Percentiles rank a stretch among this genome's conserved stretches.
These are phyloP conservation scores for Lepidothrix coronata DNA, from an alignment of 2,113 vertebrate species.

Conservation along the genomic window DNA sequence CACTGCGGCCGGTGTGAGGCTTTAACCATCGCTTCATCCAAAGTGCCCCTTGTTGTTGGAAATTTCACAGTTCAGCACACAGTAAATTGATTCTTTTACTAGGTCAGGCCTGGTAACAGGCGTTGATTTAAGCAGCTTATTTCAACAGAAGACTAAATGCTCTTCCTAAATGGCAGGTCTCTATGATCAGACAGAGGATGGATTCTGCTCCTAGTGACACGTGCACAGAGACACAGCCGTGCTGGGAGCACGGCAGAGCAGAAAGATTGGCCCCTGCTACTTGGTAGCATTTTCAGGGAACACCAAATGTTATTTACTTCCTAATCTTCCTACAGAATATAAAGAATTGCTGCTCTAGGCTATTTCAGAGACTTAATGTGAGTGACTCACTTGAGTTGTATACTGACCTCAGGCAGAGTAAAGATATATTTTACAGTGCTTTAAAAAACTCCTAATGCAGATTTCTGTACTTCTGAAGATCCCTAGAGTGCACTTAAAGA, in stretches of 20 bases:
- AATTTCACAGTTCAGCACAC: background rate
- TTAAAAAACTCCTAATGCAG: constrained; percentile 29
- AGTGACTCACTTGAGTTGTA: constrained; percentile 22
- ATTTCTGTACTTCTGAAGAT: background rate
- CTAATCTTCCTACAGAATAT: constrained; percentile 16
- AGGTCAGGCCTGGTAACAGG: constrained; percentile 7
- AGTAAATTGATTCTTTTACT: constrained; percentile 22
- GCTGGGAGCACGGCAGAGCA: background rate
- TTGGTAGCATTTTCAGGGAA: background rate
- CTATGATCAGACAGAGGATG: background rate
- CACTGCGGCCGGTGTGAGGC: rapidly evolving
- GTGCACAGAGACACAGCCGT: background rate
- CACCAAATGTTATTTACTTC: constrained; percentile 29
- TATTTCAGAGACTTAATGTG: constrained; percentile 10
- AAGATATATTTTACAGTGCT: background rate
- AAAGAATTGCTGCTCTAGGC: constrained; percentile 24
- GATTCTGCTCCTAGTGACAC: background rate
- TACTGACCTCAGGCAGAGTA: background rate
- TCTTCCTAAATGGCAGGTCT: background rate
- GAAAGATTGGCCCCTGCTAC: background rate
- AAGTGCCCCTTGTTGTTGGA: background rate
- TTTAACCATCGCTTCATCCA: background rate
- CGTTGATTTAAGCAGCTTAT: constrained; percentile 34
- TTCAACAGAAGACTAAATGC: background rate
- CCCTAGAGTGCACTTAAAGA: background rate